Percentiles rank a stretch among this genome's conserved stretches.
These are phyloP conservation scores for Lepidocolaptes lacrymiger DNA, from an alignment of 2,797 vertebrate species.

Conservation along the genomic window DNA sequence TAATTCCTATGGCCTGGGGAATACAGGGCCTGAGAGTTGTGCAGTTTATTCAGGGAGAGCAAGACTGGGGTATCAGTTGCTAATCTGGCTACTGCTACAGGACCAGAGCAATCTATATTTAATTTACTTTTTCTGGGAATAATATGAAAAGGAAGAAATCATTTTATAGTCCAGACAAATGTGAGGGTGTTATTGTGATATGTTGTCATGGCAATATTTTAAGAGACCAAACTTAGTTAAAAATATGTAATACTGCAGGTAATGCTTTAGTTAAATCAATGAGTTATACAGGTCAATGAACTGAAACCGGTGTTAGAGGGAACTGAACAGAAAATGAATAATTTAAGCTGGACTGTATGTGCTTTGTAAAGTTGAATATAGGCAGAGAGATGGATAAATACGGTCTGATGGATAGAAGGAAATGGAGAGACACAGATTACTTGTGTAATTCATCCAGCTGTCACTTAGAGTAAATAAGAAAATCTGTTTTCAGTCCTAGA, in stretches of 20 bases:
- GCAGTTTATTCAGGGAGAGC: neutral
- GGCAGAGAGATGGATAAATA: slow-evolving; percentile 46
- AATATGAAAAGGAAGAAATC: slow-evolving; percentile 10
- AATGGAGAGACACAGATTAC: slow-evolving; percentile 37
- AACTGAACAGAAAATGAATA: slow-evolving; percentile 66
- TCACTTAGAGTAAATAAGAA: slow-evolving; percentile 58
- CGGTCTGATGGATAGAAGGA: slow-evolving; percentile 29
- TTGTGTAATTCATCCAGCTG: slow-evolving; percentile 67
- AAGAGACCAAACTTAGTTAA: slow-evolving; percentile 70
- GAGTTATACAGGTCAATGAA: slow-evolving; percentile 66
- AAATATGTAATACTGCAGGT: slow-evolving; percentile 64
- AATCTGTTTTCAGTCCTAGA: slow-evolving; percentile 67
- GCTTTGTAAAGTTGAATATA: slow-evolving; percentile 64
- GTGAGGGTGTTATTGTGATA: slow-evolving; percentile 62
- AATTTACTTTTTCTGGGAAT: slow-evolving; percentile 18
- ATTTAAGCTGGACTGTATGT: slow-evolving; percentile 44
- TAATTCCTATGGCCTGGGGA: neutral
- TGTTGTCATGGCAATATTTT: slow-evolving; percentile 61
- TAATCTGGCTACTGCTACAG: neutral
- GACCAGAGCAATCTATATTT: neutral
- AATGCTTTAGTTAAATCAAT: slow-evolving; percentile 69
- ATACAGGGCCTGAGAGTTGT: neutral
- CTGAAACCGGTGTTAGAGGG: slow-evolving; percentile 60
- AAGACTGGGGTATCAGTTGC: neutral
- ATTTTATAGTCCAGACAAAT: slow-evolving; percentile 26